Evolutionary conservation across 2,797 vertebrate genomes (phyloP).

Genomic region (Lagorchestes hirsutus): DNA sequence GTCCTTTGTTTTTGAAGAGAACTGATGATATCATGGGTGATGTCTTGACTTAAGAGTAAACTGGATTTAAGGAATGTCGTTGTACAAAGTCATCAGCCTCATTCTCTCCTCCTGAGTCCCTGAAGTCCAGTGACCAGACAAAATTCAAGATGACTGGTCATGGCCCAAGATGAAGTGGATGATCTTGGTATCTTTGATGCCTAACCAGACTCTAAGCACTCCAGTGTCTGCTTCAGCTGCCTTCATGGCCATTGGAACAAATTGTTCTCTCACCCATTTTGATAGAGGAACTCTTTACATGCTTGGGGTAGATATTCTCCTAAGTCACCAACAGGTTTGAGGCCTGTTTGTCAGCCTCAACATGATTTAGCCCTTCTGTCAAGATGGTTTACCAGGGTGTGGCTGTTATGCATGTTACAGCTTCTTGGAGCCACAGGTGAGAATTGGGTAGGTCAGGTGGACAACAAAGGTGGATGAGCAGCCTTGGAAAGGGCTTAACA

Average conservation of each 20-base stretch:
- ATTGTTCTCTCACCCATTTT: neutral
- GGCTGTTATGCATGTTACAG: neutral
- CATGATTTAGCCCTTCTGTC: neutral
- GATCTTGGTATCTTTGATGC: neutral
- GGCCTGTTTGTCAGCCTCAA: neutral
- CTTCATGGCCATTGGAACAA: neutral
- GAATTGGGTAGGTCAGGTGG: neutral
- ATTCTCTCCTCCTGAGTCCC: neutral
- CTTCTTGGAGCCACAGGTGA: neutral
- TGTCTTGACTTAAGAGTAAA: neutral
- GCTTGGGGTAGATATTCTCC: neutral
- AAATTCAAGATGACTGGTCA: neutral
- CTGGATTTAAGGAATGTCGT: neutral
- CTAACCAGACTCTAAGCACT: neutral
- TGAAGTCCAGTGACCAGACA: neutral
- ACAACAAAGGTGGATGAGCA: neutral
- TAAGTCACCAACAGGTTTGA: neutral
- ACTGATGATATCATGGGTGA: neutral
- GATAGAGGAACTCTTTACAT: neutral
- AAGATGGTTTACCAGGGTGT: neutral
- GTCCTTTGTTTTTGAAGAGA: neutral
- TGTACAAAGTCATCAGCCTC: neutral
- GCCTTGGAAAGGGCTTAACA: neutral
- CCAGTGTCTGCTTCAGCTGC: neutral
- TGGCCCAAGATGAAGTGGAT: neutral